Percentiles rank a stretch among this genome's conserved stretches.
Conservation (phyloP, 2,797 vertebrate species). For the Hemitrygon akajei region DNA sequence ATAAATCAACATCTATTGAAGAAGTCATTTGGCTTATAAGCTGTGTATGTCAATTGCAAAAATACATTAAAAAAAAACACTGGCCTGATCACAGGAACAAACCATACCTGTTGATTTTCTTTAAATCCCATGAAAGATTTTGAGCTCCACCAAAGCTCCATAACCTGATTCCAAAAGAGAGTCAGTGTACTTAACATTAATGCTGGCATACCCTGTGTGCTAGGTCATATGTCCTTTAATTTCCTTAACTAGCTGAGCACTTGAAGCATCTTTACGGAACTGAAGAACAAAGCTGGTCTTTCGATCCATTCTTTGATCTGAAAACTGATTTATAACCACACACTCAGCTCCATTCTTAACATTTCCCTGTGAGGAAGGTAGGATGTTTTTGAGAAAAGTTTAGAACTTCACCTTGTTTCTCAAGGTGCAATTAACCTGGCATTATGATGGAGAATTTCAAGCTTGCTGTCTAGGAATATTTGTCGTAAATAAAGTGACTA, state of each 20-base stretch:
- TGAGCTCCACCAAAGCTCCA: background rate
- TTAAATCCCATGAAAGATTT: background rate
- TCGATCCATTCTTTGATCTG: background rate
- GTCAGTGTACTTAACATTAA: background rate
- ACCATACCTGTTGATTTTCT: background rate
- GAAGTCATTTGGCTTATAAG: background rate
- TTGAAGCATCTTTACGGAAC: background rate
- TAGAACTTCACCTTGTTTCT: background rate
- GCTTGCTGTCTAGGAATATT: background rate
- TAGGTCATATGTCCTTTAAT: background rate
- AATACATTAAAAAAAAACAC: background rate
- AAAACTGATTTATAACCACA: background rate
- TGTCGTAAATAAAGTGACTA: too few relatives aligned
- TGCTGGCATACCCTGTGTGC: background rate
- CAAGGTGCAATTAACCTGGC: background rate
- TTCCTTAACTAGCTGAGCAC: background rate
- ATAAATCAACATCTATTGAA: background rate
- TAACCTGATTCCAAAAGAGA: background rate
- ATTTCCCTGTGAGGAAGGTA: background rate
- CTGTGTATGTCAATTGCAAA: background rate
- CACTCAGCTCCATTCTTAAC: background rate
- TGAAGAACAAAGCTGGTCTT: background rate
- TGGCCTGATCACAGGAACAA: background rate
- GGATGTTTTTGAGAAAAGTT: background rate
- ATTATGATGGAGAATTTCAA: background rate